These are phyloP conservation scores for Drosophila austrosaltans DNA, from an alignment of 2,888 invertebrate genomes.

Conservation along the genomic window DNA sequence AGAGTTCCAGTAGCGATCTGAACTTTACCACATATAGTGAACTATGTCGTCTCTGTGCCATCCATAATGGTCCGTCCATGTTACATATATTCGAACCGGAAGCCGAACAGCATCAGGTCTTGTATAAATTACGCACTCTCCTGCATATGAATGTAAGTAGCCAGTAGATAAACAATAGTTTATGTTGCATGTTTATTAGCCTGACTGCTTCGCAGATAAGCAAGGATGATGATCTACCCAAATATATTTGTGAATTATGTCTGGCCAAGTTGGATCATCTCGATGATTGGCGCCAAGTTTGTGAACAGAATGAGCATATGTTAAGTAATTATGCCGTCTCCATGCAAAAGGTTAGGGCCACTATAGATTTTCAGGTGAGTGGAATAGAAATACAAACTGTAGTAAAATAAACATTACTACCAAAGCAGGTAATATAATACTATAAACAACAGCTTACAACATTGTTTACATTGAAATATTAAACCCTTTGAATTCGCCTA, in stretches of 20 bases:
- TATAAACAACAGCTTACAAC: no score
- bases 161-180: background rate
- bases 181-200: constrained; percentile 20
- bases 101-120: constrained; percentile 88
- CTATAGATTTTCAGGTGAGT: constrained; percentile 87
- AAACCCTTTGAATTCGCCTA: no score
- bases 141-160: constrained; percentile 87
- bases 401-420: no score
- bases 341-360: constrained; percentile 87
- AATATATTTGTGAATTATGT: constrained; percentile 89
- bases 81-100: constrained; percentile 89
- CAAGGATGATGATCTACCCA: constrained; percentile 89
- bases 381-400: no score
- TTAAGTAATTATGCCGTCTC: constrained; percentile 88
- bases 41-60: constrained; percentile 88
- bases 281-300: constrained; percentile 88
- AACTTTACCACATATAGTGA: constrained; percentile 88
- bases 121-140: constrained; percentile 88
- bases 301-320: constrained; percentile 87
- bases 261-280: constrained; percentile 87
- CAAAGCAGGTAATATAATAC: no score
- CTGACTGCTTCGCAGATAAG: constrained; percentile 85
- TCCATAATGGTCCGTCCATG: constrained; percentile 88
- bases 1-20: constrained; percentile 84
- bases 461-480: no score